These are phyloP conservation scores for Ahaetulla prasina DNA, from an alignment of 2,113 vertebrate genomes.

Conservation along the genomic window DNA sequence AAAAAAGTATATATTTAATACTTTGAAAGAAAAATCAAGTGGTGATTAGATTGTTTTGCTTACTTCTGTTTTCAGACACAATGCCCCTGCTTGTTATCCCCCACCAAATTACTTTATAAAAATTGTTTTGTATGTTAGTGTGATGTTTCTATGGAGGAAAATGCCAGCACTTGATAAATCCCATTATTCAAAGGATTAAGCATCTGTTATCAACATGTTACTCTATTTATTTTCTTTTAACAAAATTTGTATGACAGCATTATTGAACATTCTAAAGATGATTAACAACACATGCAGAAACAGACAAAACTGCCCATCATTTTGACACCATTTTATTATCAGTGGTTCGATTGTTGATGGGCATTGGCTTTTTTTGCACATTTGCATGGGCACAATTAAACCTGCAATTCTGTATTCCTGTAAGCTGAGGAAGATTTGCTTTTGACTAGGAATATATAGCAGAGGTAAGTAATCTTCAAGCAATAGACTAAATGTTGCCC, in stretches of 20 bases:
- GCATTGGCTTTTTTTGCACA: not conserved
- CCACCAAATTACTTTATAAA: conserved; percentile 20
- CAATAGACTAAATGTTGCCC: not conserved
- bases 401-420: not conserved
- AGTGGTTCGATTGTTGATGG: not conserved
- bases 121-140: conserved; percentile 20
- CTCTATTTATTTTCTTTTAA: not conserved
- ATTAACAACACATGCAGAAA: not conserved
- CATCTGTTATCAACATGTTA: conserved; percentile 13
- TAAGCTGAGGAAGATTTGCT: not conserved
- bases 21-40: conserved; percentile 26
- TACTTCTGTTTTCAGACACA: conserved; percentile 47
- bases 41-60: conserved; percentile 54
- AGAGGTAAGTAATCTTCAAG: not conserved
- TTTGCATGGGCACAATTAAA: not conserved
- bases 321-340: not conserved
- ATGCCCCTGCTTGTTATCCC: conserved; percentile 50
- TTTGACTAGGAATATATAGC: not conserved
- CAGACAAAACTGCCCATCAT: not conserved
- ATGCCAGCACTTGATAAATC: conserved; percentile 35
- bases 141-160: conserved; percentile 33
- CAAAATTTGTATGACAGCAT: not conserved
- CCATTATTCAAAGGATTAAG: conserved; percentile 1
- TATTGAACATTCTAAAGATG: not conserved
- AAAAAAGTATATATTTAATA: conserved; percentile 45